Evolutionary conservation across 2,113 vertebrate genomes (phyloP).

Genomic region (Macquaria australasica): DNA sequence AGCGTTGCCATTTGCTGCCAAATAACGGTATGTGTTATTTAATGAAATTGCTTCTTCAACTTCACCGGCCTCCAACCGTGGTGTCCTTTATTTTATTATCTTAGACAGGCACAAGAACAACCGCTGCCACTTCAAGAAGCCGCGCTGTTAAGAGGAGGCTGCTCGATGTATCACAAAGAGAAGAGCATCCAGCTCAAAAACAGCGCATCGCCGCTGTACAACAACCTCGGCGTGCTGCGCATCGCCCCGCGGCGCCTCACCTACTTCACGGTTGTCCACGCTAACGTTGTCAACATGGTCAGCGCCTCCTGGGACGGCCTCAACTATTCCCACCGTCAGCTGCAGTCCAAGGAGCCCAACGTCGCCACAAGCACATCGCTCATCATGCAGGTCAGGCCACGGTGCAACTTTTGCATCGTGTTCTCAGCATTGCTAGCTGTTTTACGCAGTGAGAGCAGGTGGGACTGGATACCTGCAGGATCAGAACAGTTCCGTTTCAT

Average conservation of each 20-base stretch:
- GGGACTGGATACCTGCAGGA: not conserved
- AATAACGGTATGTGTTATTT: not conserved
- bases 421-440: no score
- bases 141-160: not conserved
- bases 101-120: not conserved
- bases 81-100: not conserved
- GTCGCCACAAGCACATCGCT: slow-evolving; percentile 84
- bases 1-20: not conserved
- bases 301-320: slow-evolving; percentile 87
- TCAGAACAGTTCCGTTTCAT: not conserved
- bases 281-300: slow-evolving; percentile 89
- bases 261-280: slow-evolving; percentile 90
- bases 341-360: slow-evolving; percentile 89
- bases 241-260: slow-evolving; percentile 83
- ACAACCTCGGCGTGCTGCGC: slow-evolving; percentile 92
- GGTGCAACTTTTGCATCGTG: no score
- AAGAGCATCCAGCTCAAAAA: slow-evolving; percentile 87
- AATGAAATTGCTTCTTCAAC: not conserved
- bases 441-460: not conserved
- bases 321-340: slow-evolving; percentile 90
- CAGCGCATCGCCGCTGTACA: slow-evolving; percentile 91
- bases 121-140: not conserved
- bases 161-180: slow-evolving; percentile 89
- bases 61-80: no score
- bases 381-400: slow-evolving; percentile 89